Percentiles rank a stretch among this genome's conserved stretches.
Evolutionary conservation across 2,888 invertebrate genomes (phyloP).

Genomic region (Desoria tigrina): DNA sequence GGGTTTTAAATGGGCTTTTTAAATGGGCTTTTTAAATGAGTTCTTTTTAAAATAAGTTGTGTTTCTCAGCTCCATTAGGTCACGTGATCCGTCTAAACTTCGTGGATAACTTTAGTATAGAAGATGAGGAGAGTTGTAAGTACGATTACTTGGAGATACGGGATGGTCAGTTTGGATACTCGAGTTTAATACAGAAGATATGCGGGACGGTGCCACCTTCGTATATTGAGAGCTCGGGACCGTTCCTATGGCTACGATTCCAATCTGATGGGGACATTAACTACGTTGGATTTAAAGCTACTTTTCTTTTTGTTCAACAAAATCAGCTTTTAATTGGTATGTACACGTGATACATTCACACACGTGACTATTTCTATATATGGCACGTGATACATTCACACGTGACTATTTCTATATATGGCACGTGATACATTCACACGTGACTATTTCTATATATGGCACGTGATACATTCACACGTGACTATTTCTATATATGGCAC

Average conservation of each 20-base stretch:
- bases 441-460: too few relatives aligned
- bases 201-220: conserved; percentile 74
- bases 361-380: too few relatives aligned
- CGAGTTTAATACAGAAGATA: conserved; percentile 64
- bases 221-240: conserved; percentile 70
- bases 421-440: too few relatives aligned
- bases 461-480: too few relatives aligned
- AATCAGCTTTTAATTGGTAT: too few relatives aligned
- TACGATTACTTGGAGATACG: conserved; percentile 81
- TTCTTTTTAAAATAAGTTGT: background rate
- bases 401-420: too few relatives aligned
- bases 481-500: too few relatives aligned
- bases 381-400: too few relatives aligned
- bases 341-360: too few relatives aligned
- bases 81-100: conserved; percentile 74
- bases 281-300: conserved; percentile 74
- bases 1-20: too few relatives aligned
- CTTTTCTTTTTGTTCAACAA: conserved; percentile 65
- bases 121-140: conserved; percentile 64
- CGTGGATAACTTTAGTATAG: conserved; percentile 69
- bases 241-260: conserved; percentile 77
- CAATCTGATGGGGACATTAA: conserved; percentile 79
- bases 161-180: conserved; percentile 70
- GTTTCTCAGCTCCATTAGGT: conserved; percentile 63
- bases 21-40: too few relatives aligned